Conservation (phyloP, 2,888 invertebrate genomes). For the Mesochorus sp. region DNA sequence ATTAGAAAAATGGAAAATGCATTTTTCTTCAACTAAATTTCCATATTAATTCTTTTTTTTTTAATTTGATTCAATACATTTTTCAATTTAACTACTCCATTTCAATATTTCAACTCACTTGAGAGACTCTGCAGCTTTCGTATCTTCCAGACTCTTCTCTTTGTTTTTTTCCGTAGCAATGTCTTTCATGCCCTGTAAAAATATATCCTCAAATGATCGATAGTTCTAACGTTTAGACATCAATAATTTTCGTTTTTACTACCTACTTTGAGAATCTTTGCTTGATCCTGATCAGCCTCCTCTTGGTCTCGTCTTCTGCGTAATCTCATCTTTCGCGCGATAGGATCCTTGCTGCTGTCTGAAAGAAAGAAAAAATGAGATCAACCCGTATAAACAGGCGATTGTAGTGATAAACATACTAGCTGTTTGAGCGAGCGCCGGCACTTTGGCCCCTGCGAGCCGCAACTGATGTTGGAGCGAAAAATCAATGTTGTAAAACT, state of each 20-base stretch:
- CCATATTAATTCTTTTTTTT: too few relatives aligned
- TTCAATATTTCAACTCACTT: conserved; percentile 85
- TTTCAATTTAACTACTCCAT: too few relatives aligned
- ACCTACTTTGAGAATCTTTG: conserved; percentile 93
- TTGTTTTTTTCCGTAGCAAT: conserved; percentile 92
- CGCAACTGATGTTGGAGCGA: conserved; percentile 97
- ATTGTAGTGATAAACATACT: too few relatives aligned
- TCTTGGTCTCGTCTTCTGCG: conserved; percentile 91
- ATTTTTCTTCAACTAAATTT: too few relatives aligned
- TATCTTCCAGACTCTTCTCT: conserved; percentile 86
- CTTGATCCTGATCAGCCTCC: conserved; percentile 93
- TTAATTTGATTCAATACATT: neutral
- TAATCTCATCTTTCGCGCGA: conserved; percentile 95
- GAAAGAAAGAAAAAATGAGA: conserved; percentile 5
- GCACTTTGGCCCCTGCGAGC: conserved; percentile 94
- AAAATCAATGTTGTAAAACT: conserved; percentile 99
- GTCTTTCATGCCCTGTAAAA: conserved; percentile 90
- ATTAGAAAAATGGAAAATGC: too few relatives aligned
- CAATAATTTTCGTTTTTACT: too few relatives aligned
- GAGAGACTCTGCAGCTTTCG: conserved; percentile 86
- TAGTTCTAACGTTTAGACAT: too few relatives aligned
- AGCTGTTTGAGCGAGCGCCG: conserved; percentile 87
- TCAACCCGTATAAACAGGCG: too few relatives aligned
- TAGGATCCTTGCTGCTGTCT: conserved; percentile 92
- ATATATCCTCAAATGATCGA: too few relatives aligned